phyloP scores from a whole-genome alignment of 2,797 vertebrate species.

The Glyptemys insculpta region DNA sequence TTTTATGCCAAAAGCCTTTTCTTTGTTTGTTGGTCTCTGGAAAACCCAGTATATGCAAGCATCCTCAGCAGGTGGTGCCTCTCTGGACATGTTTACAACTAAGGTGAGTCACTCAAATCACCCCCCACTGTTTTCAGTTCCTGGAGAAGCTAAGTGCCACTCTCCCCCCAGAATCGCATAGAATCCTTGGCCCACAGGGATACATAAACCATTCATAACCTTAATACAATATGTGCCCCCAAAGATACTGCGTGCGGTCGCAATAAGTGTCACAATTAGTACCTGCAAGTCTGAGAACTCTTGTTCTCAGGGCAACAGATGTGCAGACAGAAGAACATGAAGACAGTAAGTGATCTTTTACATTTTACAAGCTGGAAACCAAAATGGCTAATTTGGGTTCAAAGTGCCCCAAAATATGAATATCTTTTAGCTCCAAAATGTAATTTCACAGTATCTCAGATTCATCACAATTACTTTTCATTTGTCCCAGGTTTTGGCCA shows the following conservation, averaged over 20 bases:
- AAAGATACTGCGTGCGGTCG: background rate
- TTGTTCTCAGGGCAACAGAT: background rate
- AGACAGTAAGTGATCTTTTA: background rate
- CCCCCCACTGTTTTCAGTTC: background rate
- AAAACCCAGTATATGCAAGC: background rate
- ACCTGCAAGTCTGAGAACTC: background rate
- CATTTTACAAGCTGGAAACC: background rate
- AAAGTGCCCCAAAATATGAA: background rate
- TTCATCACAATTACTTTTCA: accelerated
- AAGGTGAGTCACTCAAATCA: background rate
- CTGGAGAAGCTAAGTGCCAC: background rate
- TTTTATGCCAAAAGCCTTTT: background rate
- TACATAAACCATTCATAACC: background rate
- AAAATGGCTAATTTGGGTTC: background rate
- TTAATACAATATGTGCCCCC: too few species aligned
- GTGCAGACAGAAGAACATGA: background rate
- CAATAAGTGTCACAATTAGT: background rate
- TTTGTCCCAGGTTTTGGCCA: background rate
- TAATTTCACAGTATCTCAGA: background rate
- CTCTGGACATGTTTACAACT: background rate
- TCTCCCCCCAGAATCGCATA: background rate
- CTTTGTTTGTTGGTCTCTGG: background rate
- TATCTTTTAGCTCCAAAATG: background rate
- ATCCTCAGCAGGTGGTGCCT: background rate
- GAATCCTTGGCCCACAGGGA: background rate